Conservation (phyloP, 2,888 invertebrate genomes). For the Mimas tiliae region DNA sequence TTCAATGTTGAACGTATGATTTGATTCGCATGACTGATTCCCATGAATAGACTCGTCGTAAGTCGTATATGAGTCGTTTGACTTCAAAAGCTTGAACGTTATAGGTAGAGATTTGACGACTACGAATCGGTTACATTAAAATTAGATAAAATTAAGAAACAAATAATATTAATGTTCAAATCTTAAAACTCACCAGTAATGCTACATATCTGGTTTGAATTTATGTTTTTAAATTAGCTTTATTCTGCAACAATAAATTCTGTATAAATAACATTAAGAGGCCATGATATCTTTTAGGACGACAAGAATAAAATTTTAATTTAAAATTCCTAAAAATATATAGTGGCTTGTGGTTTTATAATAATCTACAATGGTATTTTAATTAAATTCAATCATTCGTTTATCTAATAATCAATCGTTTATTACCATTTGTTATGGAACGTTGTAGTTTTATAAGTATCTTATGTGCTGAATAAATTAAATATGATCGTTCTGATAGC, state of each 20-base stretch:
- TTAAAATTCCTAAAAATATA: too few species aligned
- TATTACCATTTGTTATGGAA: constrained; percentile 8
- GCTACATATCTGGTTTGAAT: too few species aligned
- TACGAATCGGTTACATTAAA: not conserved
- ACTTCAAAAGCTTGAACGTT: not conserved
- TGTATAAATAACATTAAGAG: too few species aligned
- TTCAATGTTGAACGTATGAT: not conserved
- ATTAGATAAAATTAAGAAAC: not conserved
- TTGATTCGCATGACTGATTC: constrained; percentile 12
- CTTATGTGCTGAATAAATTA: constrained; percentile 19
- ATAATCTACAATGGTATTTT: constrained; percentile 4
- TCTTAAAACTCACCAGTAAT: too few species aligned
- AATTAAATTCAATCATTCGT: constrained; percentile 5
- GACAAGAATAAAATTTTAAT: too few species aligned
- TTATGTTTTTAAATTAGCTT: too few species aligned
- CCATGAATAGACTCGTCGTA: not conserved
- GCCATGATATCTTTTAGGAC: too few species aligned
- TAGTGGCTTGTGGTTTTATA: not conserved
- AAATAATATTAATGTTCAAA: not conserved
- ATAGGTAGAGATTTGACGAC: not conserved
- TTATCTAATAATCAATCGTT: constrained; percentile 3
- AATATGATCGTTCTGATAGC: constrained; percentile 18
- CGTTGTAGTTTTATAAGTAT: constrained; percentile 1
- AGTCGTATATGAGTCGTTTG: not conserved
- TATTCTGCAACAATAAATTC: too few species aligned